phyloP scores from a whole-genome alignment of 1,140 invertebrate species.

The Brachionus rubens region DNA sequence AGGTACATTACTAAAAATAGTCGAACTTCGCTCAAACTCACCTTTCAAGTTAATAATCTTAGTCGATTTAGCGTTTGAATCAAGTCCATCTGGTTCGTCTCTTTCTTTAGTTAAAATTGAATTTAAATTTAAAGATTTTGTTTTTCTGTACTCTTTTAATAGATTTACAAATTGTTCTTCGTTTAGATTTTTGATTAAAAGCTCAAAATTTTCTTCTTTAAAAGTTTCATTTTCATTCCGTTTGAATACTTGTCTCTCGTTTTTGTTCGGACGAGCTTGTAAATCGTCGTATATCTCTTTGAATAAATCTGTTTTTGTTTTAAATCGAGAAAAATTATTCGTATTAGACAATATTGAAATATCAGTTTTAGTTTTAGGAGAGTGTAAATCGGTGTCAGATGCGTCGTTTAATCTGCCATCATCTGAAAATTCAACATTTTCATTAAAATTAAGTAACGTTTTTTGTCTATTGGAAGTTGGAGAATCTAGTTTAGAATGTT shows the following conservation, averaged over 20 bases:
- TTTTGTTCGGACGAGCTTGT: too few relatives aligned
- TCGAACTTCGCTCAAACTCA: slow-evolving; percentile 2
- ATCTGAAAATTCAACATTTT: not conserved
- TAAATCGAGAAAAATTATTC: not conserved
- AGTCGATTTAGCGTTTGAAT: not conserved
- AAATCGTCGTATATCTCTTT: slow-evolving; percentile 16
- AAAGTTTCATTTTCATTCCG: not conserved
- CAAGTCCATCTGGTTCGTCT: not conserved
- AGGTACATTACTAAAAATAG: not conserved
- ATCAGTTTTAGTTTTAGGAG: slow-evolving; percentile 2
- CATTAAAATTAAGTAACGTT: not conserved
- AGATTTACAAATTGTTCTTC: slow-evolving; percentile 38
- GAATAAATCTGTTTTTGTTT: slow-evolving; percentile 9
- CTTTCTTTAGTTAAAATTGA: not conserved
- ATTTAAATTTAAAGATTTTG: not conserved
- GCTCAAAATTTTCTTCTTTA: not conserved
- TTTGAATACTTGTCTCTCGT: not conserved
- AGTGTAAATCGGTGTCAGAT: not conserved
- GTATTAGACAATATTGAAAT: not conserved
- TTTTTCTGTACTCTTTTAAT: slow-evolving; percentile 30
- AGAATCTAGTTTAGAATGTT: not conserved
- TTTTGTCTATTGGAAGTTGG: not conserved
- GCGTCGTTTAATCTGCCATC: not conserved
- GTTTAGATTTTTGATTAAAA: slow-evolving; percentile 17
- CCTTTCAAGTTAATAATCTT: slow-evolving; percentile 27